Evolutionary conservation across 37 sponge, comb jelly and placozoan species (phyloP).

Genomic region (Theonella swinhoei): DNA sequence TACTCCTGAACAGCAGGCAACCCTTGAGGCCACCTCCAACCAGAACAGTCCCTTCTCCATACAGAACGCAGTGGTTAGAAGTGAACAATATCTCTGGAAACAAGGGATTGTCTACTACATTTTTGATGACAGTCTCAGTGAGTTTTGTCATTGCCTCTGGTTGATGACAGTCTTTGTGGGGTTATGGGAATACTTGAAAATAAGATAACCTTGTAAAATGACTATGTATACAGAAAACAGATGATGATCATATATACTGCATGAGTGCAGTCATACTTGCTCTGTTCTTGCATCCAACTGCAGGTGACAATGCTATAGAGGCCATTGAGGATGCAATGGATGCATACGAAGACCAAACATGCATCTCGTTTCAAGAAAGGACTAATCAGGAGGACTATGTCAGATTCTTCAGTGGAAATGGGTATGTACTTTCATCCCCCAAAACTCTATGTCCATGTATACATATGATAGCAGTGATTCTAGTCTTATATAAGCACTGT

Average conservation of each 20-base stretch:
- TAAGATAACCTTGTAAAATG: too few species aligned
- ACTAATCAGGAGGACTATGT: conserved; percentile 51
- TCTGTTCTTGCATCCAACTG: too few species aligned
- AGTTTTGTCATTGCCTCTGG: too few species aligned
- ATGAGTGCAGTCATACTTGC: too few species aligned
- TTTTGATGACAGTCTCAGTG: conserved; percentile 28
- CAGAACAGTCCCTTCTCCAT: conserved; percentile 8
- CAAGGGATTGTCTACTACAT: conserved; percentile 32
- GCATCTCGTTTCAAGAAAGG: conserved; percentile 53
- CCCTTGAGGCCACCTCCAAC: conserved; percentile 29
- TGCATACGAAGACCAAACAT: conserved; percentile 25
- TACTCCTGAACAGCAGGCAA: conserved; percentile 56
- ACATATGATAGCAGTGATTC: neutral
- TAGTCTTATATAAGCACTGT: neutral
- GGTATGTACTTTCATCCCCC: conserved; percentile 10
- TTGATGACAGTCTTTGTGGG: too few species aligned
- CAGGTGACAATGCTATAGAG: conserved; percentile 15
- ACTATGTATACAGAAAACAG: too few species aligned
- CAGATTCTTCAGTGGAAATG: conserved; percentile 52
- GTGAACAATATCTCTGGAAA: conserved; percentile 4
- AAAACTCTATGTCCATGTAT: neutral
- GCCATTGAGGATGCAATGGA: conserved; percentile 50
- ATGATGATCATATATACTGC: too few species aligned
- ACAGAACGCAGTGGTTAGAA: conserved; percentile 45
- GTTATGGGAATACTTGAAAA: too few species aligned